Evolutionary conservation across 2,797 vertebrate species (phyloP), one percentile per base, ranked within the genome.

Genomic region (Phalanger gymnotis): DNA sequence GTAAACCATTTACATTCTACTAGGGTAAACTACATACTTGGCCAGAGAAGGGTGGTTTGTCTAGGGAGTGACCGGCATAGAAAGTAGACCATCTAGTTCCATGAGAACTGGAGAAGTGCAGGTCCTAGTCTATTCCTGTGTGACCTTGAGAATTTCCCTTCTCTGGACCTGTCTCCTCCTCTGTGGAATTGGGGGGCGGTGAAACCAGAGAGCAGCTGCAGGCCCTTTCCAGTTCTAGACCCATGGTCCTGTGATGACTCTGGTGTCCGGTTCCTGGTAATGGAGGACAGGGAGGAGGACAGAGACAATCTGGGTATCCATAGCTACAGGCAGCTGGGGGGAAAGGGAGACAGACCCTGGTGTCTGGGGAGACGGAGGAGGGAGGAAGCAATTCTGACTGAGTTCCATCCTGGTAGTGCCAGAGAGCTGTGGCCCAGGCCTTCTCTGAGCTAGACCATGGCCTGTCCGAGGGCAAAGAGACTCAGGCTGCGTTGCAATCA

Each of bases 391-490:
- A 0, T n/a, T 34, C 0, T 16, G 19, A 31, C 81, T 10, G 40
- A 22, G 73, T 27, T 55, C 34, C 89, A 13, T 93, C 58, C 53
- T n/a, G 12, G 16, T 97, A 99, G 99, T 99, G 99, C 96, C 93
- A 98, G 89, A 91, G 93, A 1, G 98, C 94, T 0, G 98, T 99
- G 91, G 95, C 94, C 10, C 90, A 98, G 0, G 99, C 99, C 14
- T 99, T 99, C 92, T 92, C 96, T 4, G 96, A 97, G 1, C 96
- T 99, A 61, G 99, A 99, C 47, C 89, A 93, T 4, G 96, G 98
- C 4, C 96, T 99, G 93, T 95, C 96, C 22, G 56, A 73, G 0
- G 98, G 98, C 2, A 97, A 98, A 3, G 53, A 51, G 87, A 96
- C 96, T 3, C 95, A 96, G 73, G 97, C 95, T 0, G 92, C 98